phyloP scores from a whole-genome alignment of 92 coral and sea anemone species.

The Epizoanthus fatuus region DNA sequence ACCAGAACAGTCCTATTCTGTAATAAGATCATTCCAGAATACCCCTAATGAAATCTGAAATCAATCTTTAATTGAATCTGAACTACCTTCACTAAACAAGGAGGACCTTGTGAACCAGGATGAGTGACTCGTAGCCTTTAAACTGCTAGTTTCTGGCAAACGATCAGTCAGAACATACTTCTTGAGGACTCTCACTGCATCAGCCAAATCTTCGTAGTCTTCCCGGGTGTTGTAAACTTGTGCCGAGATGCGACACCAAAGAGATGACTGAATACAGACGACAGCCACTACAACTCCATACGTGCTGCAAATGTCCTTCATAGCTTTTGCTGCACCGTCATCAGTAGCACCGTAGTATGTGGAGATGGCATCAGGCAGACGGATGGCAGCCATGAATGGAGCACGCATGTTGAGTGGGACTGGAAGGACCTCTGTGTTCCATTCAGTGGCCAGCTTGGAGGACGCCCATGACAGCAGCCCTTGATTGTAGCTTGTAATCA shows the following conservation, averaged over 20 bases:
- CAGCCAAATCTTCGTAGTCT: conserved; percentile 72
- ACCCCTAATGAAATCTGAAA: background rate
- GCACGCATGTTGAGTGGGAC: conserved; percentile 87
- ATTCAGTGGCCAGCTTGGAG: conserved; percentile 75
- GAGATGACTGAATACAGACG: conserved; percentile 81
- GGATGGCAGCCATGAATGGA: conserved; percentile 82
- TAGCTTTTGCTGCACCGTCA: conserved; percentile 45
- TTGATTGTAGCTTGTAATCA: conserved; percentile 71
- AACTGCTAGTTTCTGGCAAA: conserved; percentile 27
- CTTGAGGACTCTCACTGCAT: conserved; percentile 55
- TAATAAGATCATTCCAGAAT: no score
- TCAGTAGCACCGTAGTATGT: conserved; percentile 78
- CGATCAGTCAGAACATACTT: conserved; percentile 26
- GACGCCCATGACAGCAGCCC: conserved; percentile 84
- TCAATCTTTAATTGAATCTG: background rate
- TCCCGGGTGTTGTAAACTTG: conserved; percentile 80
- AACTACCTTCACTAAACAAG: conserved; percentile 22
- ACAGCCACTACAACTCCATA: conserved; percentile 64
- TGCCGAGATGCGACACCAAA: conserved; percentile 88
- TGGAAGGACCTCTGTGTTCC: conserved; percentile 85
- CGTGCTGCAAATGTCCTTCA: conserved; percentile 51
- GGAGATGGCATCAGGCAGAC: conserved; percentile 70
- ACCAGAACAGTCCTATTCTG: no score
- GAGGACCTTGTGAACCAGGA: conserved; percentile 35
- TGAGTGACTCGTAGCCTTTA: conserved; percentile 27